Evolutionary conservation across 2,888 invertebrate genomes (phyloP), one percentile per base, ranked within the genome.

Genomic region (Druceiella hillmani): DNA sequence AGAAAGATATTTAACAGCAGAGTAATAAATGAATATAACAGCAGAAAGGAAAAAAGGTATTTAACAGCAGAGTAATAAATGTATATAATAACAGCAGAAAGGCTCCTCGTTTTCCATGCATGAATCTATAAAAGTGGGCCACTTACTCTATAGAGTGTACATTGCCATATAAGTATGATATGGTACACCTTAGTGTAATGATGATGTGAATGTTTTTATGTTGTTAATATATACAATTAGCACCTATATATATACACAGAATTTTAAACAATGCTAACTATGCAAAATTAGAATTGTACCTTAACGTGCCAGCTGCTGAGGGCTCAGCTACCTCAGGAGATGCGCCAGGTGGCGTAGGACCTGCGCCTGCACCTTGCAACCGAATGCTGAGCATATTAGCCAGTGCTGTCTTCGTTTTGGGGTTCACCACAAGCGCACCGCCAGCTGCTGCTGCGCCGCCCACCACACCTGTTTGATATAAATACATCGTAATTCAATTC

Each of bases 321-420:
- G 78, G 76, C 56, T 78, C 74, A 49, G 67, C 61, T 3, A 68
- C 69, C n/a, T n/a, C n/a, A n/a, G n/a, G n/a, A n/a, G n/a, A n/a
- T 2, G 59, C 40, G 7, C 33, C 38, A 9, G 41, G 40, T 4
- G 42, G 26, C 33, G 31, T 30, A 0, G 61, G 57, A 32, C 72
- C 56, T 31, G 67, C 56, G 45, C 72, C 52, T 43, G 53, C 50
- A 6, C 69, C 66, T 47, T 71, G 70, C 36, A 70, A 57, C 31
- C 92, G 76, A 54, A 82, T 92, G 54, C 86, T 92, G 43, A 95
- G 71, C 87, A 95, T 89, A 60, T 94, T 92, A 10, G 94, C 94
- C 39, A 97, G 70, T 0, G 95, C 95, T 1, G 94, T 94, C 71
- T 95, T 97, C 3, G 93, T 91, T 66, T 91, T 91, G 1, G 87